Base-by-base conservation (phyloP, 2,888 invertebrate species). In the Acleris emargana region DNA sequence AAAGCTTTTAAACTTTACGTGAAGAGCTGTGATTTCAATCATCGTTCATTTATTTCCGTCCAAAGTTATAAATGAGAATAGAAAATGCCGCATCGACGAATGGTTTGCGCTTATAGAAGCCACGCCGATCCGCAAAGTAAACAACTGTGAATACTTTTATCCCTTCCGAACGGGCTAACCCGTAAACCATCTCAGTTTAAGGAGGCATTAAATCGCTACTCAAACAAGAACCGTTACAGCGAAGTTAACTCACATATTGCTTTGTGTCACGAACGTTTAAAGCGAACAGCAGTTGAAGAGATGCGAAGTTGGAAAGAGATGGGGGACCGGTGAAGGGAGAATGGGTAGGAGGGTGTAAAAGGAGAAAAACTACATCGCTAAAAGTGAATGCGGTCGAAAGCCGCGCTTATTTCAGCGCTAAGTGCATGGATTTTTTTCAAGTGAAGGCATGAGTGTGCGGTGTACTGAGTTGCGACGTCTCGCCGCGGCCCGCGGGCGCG, bases 361-460 rank as follows among this genome's bases (percentile, higher is more conserved):
- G 84, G 91, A 91, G 90, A 91, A 91, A 91, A 92, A 91, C 92
- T 91, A 90, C 90, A 89, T 84, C 88, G 91, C 91, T 91, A 91
- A 91, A 91, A 91, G 91, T 91, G 91, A 92, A 92, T 90, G 92
- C 92, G 91, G 92, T 91, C 90, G 91, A 91, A 91, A 91, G 91
- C 88, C 88, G 80, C 87, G 89, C 90, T 91, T 91, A 91, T 91
- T 91, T 89, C 88, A 81, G 79, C 86, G 85, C 86, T 91, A 92
- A 92, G 91, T 91, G 91, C 92, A 91, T 91, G 90, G 91, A 90
- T 91, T 91, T 91, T 83, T 90, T 91, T 89, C 87, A 88, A 89
- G 90, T 88, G 87, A 87, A 83, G 84, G 83, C 79, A 85, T 83
- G 82, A 91, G 86, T 79, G 83, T 76, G 69, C 70, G 47, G 59